phyloP scores from a whole-genome alignment of 2,888 invertebrate genomes.

The Drosophila quasianomalipes region DNA sequence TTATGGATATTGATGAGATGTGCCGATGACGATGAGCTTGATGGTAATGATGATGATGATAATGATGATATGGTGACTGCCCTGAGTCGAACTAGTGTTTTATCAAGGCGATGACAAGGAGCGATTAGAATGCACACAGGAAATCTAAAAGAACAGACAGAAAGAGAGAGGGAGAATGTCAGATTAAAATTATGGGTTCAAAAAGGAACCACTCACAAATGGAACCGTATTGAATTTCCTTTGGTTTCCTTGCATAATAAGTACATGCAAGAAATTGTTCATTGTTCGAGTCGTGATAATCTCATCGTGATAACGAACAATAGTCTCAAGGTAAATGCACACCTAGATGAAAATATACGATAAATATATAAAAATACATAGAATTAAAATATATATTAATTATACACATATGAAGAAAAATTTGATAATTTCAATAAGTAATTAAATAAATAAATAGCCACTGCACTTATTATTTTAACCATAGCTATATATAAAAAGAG shows the following conservation, averaged over 20 bases:
- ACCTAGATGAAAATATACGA: background rate
- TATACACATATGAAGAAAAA: background rate
- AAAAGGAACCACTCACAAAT: conserved; percentile 6
- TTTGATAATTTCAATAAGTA: background rate
- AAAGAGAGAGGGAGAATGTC: conserved; percentile 22
- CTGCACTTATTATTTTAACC: background rate
- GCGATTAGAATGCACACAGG: conserved; percentile 64
- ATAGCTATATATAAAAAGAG: background rate
- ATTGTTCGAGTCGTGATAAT: conserved; percentile 2
- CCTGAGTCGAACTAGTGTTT: conserved; percentile 31
- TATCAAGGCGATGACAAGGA: conserved; percentile 67
- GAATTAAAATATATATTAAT: background rate
- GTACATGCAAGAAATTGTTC: background rate
- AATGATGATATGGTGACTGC: conserved; percentile 39
- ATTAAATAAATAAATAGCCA: background rate
- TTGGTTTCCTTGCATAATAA: background rate
- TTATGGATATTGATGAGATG: conserved; percentile 67
- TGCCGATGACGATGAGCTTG: background rate
- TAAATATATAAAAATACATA: background rate
- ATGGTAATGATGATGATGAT: conserved; percentile 13
- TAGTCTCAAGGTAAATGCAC: background rate
- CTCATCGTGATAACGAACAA: background rate
- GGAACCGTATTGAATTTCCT: conserved; percentile 25
- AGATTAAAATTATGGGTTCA: conserved; percentile 20
- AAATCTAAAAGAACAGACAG: conserved; percentile 36